Evolutionary conservation across 2,888 invertebrate genomes (phyloP), one percentile per base, ranked within the genome.

Genomic region (Zhuqinia jingwanae): DNA sequence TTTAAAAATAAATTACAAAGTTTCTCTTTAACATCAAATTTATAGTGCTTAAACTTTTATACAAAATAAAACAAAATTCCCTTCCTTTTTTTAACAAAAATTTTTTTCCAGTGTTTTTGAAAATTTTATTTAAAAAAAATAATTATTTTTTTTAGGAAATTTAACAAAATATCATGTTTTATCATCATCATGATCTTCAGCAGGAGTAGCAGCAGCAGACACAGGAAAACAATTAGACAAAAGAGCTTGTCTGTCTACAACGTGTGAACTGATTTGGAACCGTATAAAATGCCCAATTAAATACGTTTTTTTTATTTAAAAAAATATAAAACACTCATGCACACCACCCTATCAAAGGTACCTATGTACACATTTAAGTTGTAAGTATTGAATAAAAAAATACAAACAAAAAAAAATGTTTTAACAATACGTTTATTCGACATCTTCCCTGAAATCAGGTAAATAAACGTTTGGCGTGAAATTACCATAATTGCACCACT

Each of bases 221-320:
- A 79, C 79, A 81, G 81, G 81, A 81, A 81, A 81, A 70, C 70
- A 68, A 81, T 81, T 81, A 81, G 81, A 70, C 81, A 81, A 65
- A 27, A 73, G 45, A 65, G 53, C 76, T 58, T 76, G 76, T 76
- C 76, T 76, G 83, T 73, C 83, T 76, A 76, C 83, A 83, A 83
- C 83, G 83, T 83, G 83, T 83, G 83, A 83, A 83, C 82, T 73
- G 73, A 73, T 73, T 78, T 76, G 76, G 58, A 76, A 58, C 56
- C 78, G n/a, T 22, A 78, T 45, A 76, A 76, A 78, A 78, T 27
- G 73, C 25, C 25, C 73, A 73, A 73, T 73, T 73, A 73, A 73
- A 50, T 73, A 73, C 47, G 50, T n/a, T n/a, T n/a, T n/a, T n/a
- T n/a, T n/a, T n/a, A n/a, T 42, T n/a, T n/a, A 36, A 36, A 36